Evolutionary conservation across 2,797 vertebrate genomes (phyloP).

Genomic region (Coluber constrictor): DNA sequence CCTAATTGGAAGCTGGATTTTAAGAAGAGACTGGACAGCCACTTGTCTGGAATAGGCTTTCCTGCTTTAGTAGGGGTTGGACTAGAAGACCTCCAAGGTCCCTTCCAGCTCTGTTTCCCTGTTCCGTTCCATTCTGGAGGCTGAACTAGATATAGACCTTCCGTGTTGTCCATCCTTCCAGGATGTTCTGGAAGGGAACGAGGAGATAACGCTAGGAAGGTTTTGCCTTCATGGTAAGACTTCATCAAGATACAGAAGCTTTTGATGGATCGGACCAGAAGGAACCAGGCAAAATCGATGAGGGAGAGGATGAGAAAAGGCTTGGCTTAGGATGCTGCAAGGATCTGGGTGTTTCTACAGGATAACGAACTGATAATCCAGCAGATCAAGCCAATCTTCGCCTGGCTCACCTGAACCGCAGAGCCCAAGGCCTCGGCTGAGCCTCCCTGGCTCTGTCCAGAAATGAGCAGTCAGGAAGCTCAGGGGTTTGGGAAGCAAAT

Average conservation of each 20-base stretch:
- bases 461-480: not conserved
- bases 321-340: not conserved
- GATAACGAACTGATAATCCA: not conserved
- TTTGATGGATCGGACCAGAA: not conserved
- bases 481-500: not conserved
- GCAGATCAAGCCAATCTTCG: not conserved
- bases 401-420: not conserved
- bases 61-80: not conserved
- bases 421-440: not conserved
- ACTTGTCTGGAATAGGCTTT: not conserved
- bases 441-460: not conserved
- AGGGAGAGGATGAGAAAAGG: not conserved
- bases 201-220: not conserved
- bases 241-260: not conserved
- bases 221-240: not conserved
- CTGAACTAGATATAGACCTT: not conserved
- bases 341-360: not conserved
- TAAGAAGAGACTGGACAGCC: not conserved
- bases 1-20: not conserved
- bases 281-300: not conserved
- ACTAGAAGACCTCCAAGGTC: not conserved
- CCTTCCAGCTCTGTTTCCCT: not conserved
- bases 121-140: not conserved
- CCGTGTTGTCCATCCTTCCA: not conserved
- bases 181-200: not conserved